Evolutionary conservation across 2,797 vertebrate species (phyloP).

Genomic region (Hemitrygon akajei): DNA sequence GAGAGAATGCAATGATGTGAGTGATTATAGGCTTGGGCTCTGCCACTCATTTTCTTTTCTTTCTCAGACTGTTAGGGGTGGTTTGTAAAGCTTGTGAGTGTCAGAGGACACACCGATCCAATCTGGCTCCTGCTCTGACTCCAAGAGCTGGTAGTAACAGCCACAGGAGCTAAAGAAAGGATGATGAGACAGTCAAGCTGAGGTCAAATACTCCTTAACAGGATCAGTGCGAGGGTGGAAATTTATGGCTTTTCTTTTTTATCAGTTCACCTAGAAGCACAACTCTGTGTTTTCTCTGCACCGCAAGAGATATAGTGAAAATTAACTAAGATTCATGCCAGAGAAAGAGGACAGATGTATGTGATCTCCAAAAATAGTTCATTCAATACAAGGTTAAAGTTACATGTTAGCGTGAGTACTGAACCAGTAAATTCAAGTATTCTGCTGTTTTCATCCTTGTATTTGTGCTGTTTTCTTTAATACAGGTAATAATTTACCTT

Average conservation of each 20-base stretch:
- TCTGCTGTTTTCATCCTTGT: conserved; percentile 7
- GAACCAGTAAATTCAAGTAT: not conserved
- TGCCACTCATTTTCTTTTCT: conserved; percentile 31
- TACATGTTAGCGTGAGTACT: conserved; percentile 29
- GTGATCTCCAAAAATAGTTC: conserved; percentile 24
- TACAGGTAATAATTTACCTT: not conserved
- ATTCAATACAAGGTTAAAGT: conserved; percentile 35
- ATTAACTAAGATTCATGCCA: conserved; percentile 21
- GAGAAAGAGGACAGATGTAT: conserved; percentile 27
- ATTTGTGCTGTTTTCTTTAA: not conserved
- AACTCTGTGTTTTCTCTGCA: conserved; percentile 23
- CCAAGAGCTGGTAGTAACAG: not conserved
- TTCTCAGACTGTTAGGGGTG: conserved; percentile 35
- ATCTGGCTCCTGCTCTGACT: conserved; percentile 36
- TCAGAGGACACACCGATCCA: conserved; percentile 40
- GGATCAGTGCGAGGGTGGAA: conserved; percentile 15
- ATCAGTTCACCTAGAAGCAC: conserved; percentile 13
- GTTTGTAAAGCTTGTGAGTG: conserved; percentile 33
- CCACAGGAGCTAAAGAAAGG: not conserved
- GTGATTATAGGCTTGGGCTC: not conserved
- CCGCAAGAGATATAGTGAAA: not conserved
- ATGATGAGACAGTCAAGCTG: conserved; percentile 38
- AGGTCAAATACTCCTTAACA: conserved; percentile 42
- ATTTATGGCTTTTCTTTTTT: conserved; percentile 16
- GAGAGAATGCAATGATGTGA: conserved; percentile 20